Evolutionary conservation across 2,888 invertebrate genomes (phyloP).

Genomic region (Hypercompe scribonia): DNA sequence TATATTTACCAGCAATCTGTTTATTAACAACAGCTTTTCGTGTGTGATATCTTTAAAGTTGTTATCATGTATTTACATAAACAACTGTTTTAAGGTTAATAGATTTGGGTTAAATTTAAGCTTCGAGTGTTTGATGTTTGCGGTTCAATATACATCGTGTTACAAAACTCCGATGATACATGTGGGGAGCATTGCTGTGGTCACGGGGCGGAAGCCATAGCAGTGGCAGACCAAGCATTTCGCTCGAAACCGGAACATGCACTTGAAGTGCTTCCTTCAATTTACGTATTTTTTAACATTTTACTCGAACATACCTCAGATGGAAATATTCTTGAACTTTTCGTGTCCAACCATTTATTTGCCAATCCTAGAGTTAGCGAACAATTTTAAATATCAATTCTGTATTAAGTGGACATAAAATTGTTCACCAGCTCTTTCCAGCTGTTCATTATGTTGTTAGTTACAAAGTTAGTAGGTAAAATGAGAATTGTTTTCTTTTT

Average conservation of each 20-base stretch:
- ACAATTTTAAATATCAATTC: no score
- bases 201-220: conserved; percentile 75
- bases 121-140: conserved; percentile 32
- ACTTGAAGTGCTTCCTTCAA: conserved; percentile 77
- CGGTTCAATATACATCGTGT: conserved; percentile 28
- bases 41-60: no score
- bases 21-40: no score
- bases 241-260: conserved; percentile 81
- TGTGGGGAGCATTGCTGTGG: conserved; percentile 60
- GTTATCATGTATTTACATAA: not conserved
- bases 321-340: conserved; percentile 30
- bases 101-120: not conserved
- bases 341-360: no score
- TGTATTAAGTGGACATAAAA: no score
- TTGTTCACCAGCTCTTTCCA: no score
- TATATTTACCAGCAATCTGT: no score
- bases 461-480: not conserved
- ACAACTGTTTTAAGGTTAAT: conserved; percentile 20
- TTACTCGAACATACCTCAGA: conserved; percentile 49
- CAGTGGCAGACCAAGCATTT: conserved; percentile 61
- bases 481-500: not conserved
- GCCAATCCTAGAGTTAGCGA: no score
- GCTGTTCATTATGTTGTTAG: conserved; percentile 4
- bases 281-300: conserved; percentile 69
- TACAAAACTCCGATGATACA: conserved; percentile 31